Evolutionary conservation across 2,888 invertebrate species (phyloP).

Genomic region (Argyra leucocephala): DNA sequence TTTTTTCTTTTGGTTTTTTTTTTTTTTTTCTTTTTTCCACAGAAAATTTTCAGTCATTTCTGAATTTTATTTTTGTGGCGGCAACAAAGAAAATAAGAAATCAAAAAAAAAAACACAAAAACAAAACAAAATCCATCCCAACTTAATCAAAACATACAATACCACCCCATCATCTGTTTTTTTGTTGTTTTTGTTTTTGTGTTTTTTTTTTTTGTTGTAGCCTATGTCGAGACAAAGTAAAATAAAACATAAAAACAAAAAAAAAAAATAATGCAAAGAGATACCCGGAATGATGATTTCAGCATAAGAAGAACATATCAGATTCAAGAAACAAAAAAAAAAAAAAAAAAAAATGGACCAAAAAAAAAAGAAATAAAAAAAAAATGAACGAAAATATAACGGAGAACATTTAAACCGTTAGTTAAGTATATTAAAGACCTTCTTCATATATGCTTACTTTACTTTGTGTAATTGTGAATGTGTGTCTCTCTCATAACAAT

Average conservation of each 20-base stretch:
- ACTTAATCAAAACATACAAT: too few species aligned
- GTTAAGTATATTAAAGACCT: neutral
- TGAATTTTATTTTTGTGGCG: neutral
- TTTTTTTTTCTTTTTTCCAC: neutral
- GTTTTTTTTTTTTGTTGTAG: too few species aligned
- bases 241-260: neutral
- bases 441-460: too few species aligned
- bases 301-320: neutral
- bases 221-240: neutral
- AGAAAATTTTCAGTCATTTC: neutral
- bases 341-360: neutral
- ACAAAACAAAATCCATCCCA: too few species aligned
- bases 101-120: neutral
- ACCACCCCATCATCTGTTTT: too few species aligned
- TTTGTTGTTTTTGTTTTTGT: too few species aligned
- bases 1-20: neutral
- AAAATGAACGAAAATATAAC: neutral
- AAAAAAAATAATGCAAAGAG: neutral
- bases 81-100: neutral
- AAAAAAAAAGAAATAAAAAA: neutral
- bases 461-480: too few species aligned
- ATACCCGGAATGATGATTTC: slow-evolving; percentile 1
- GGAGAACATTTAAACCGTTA: neutral
- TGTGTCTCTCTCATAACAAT: too few species aligned
- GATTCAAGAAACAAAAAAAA: neutral